Percentiles rank a stretch among this genome's conserved stretches.
These are phyloP conservation scores for Lepisosteus osseus DNA, from an alignment of 2,113 vertebrate genomes.

Conservation along the genomic window DNA sequence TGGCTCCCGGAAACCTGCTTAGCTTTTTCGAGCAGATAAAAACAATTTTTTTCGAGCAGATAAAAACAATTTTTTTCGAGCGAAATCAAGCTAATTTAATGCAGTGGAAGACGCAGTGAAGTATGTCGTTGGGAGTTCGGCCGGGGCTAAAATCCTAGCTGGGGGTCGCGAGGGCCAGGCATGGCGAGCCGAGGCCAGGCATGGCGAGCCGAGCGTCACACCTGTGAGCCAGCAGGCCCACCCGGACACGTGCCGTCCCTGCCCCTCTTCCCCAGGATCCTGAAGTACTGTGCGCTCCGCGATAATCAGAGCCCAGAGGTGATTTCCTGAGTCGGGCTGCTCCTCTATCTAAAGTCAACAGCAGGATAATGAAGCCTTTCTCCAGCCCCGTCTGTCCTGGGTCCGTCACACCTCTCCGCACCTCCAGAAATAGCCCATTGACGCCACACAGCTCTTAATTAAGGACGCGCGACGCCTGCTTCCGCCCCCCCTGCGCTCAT, in stretches of 20 bases:
- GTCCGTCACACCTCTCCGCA: constrained; percentile 35
- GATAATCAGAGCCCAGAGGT: constrained; percentile 78
- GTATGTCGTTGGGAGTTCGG: too few relatives aligned
- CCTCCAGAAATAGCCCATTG: constrained; percentile 32
- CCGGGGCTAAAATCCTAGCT: too few relatives aligned
- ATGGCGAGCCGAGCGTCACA: too few relatives aligned
- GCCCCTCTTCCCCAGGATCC: constrained; percentile 27
- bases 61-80: too few relatives aligned
- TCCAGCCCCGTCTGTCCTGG: constrained; percentile 16
- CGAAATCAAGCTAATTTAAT: too few relatives aligned
- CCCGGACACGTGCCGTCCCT: constrained; percentile 20
- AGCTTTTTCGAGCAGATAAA: too few relatives aligned
- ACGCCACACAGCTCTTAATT: constrained; percentile 27
- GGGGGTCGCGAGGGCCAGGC: too few relatives aligned
- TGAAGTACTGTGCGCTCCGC: constrained; percentile 57
- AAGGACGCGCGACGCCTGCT: not conserved
- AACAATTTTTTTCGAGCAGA: too few relatives aligned
- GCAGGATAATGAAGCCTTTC: constrained; percentile 75
- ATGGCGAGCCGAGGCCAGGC: too few relatives aligned
- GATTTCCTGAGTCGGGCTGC: constrained; percentile 76
- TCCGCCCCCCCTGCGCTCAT: too few relatives aligned
- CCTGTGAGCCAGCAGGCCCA: not conserved
- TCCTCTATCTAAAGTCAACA: constrained; percentile 86
- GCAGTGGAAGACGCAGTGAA: too few relatives aligned
- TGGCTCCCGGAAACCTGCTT: too few relatives aligned